A percentile compares a stretch with the other conserved stretches of the same genome.
These are phyloP conservation scores for Notarius quadriscutis DNA, from an alignment of 2,113 vertebrate genomes.

Conservation along the genomic window DNA sequence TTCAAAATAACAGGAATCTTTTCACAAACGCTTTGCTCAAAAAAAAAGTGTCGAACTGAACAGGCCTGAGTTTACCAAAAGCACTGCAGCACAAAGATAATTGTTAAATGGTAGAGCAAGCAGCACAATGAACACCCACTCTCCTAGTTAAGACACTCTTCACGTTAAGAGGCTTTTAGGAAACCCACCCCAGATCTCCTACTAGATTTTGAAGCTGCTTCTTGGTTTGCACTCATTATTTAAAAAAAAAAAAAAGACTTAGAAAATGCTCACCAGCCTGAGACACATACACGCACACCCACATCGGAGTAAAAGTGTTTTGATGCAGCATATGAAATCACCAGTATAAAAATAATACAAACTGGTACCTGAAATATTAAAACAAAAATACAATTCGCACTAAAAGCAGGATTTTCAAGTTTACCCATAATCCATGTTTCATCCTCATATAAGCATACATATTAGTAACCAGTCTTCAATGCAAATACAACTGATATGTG, in stretches of 20 bases:
- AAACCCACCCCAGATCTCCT: no score
- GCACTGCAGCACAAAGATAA: no score
- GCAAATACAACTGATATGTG: neutral
- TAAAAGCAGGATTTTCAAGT: slow-evolving; percentile 10
- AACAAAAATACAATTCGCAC: slow-evolving; percentile 4
- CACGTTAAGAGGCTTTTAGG: no score
- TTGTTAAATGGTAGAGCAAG: no score
- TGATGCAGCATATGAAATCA: slow-evolving; percentile 30
- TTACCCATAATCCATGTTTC: slow-evolving; percentile 1
- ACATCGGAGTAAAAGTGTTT: neutral
- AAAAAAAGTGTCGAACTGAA: neutral
- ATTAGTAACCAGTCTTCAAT: neutral
- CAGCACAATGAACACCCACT: no score
- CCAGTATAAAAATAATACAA: slow-evolving; percentile 24
- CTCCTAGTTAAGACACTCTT: no score
- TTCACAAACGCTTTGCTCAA: neutral
- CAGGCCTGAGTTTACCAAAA: no score
- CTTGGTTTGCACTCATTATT: neutral
- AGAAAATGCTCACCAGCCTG: neutral
- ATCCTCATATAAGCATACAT: neutral
- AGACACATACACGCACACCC: neutral
- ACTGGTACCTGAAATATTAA: slow-evolving; percentile 14
- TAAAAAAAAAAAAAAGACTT: neutral
- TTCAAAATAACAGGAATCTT: neutral
- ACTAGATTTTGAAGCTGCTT: neutral